Conservation (phyloP, 1,140 invertebrate genomes). For the Mya arenaria region DNA sequence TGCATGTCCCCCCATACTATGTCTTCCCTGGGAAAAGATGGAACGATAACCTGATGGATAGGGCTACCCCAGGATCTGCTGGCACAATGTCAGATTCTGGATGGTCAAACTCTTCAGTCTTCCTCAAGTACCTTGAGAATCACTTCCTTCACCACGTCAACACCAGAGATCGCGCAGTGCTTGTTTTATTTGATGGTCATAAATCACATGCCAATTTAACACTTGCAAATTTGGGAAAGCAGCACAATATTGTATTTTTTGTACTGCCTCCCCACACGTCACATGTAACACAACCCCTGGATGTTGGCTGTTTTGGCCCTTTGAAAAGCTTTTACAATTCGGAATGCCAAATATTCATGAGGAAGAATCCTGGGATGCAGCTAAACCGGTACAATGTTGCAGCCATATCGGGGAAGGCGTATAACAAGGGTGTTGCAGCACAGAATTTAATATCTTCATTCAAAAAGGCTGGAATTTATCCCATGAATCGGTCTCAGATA, state of each 20-base stretch:
- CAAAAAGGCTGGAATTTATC: constrained; percentile 20
- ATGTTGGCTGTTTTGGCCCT: constrained; percentile 25
- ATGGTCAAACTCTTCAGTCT: constrained; percentile 47
- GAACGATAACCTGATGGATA: constrained; percentile 65
- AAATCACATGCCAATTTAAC: constrained; percentile 33
- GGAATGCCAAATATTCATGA: constrained; percentile 24
- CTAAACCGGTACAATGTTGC: neutral
- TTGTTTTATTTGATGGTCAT: constrained; percentile 35
- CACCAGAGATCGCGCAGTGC: neutral
- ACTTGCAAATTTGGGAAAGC: constrained; percentile 7
- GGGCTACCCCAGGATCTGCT: constrained; percentile 14
- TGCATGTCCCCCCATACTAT: constrained; percentile 76
- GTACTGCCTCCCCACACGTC: constrained; percentile 18
- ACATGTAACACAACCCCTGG: constrained; percentile 17
- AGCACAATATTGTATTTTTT: constrained; percentile 22
- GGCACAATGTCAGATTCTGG: constrained; percentile 30
- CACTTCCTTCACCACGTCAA: constrained; percentile 22
- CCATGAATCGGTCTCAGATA: neutral
- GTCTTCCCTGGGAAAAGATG: constrained; percentile 78
- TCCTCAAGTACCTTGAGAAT: constrained; percentile 29
- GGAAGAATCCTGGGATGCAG: neutral
- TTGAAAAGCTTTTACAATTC: constrained; percentile 9
- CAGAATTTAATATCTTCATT: constrained; percentile 27
- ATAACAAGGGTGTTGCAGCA: constrained; percentile 21
- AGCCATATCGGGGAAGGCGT: neutral